Evolutionary conservation across 2,797 vertebrate species (phyloP).

Genomic region (Schizothorax lantsangensis): DNA sequence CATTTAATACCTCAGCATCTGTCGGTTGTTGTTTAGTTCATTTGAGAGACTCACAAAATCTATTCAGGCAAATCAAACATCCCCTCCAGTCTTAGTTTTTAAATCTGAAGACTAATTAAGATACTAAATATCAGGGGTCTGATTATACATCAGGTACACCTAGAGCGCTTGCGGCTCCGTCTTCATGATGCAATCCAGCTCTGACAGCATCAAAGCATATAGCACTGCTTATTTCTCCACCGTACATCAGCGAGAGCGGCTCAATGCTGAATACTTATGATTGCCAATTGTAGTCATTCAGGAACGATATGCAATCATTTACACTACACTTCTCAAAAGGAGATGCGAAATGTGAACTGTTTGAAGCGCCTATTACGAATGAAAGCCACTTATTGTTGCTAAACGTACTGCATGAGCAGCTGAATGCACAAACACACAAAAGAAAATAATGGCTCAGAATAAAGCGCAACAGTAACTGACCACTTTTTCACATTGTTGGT

Average conservation of each 20-base stretch:
- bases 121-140: conserved; percentile 56
- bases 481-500: not conserved
- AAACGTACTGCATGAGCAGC: not conserved
- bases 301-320: not conserved
- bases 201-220: conserved; percentile 17
- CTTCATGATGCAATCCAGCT: conserved; percentile 13
- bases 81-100: conserved; percentile 43
- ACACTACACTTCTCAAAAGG: conserved; percentile 22
- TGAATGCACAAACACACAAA: not conserved
- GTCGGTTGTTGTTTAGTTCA: conserved; percentile 39
- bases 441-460: not conserved
- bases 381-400: not conserved
- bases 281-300: conserved; percentile 10
- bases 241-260: not conserved
- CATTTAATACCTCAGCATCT: not conserved
- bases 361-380: not conserved
- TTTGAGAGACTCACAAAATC: conserved; percentile 25
- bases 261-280: conserved; percentile 22
- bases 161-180: conserved; percentile 24
- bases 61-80: conserved; percentile 53
- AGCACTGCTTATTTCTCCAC: not conserved
- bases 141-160: conserved; percentile 54
- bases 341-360: not conserved
- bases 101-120: conserved; percentile 56
- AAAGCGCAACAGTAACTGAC: not conserved